phyloP scores from a whole-genome alignment of 2,888 invertebrate species.

The Reticulitermes lucifugus region DNA sequence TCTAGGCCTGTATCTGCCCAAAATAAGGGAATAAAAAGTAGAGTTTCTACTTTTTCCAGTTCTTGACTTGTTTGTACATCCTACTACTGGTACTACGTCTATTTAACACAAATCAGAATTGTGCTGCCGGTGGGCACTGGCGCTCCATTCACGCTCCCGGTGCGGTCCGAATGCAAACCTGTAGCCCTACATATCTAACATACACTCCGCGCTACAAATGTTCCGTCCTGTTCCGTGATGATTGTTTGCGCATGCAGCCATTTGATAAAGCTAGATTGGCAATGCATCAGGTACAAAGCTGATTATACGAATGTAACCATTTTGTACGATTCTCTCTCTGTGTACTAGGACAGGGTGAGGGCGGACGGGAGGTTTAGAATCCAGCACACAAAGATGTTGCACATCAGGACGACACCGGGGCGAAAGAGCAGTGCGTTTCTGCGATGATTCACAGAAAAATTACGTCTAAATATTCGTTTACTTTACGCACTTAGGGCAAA shows the following conservation, averaged over 20 bases:
- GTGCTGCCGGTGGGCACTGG: no score
- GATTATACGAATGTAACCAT: conserved; percentile 49
- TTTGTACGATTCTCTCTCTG: conserved; percentile 36
- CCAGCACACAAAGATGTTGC: neutral
- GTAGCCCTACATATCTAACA: neutral
- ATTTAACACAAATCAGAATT: no score
- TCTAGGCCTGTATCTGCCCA: no score
- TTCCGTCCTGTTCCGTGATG: conserved; percentile 36
- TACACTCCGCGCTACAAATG: conserved; percentile 42
- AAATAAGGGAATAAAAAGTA: no score
- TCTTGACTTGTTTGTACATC: no score
- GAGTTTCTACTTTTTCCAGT: no score
- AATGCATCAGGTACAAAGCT: conserved; percentile 53
- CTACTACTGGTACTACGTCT: no score
- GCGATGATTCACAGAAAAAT: no score
- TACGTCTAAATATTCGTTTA: no score
- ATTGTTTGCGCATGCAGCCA: conserved; percentile 50
- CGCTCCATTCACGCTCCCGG: neutral
- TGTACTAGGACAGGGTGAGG: neutral
- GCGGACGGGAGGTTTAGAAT: neutral
- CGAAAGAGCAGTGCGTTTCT: neutral
- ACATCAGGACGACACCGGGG: neutral
- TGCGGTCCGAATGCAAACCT: neutral
- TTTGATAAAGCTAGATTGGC: conserved; percentile 54
- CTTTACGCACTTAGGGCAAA: no score